phyloP scores from a whole-genome alignment of 2,113 vertebrate species.

The Oncorhynchus gorbuscha region DNA sequence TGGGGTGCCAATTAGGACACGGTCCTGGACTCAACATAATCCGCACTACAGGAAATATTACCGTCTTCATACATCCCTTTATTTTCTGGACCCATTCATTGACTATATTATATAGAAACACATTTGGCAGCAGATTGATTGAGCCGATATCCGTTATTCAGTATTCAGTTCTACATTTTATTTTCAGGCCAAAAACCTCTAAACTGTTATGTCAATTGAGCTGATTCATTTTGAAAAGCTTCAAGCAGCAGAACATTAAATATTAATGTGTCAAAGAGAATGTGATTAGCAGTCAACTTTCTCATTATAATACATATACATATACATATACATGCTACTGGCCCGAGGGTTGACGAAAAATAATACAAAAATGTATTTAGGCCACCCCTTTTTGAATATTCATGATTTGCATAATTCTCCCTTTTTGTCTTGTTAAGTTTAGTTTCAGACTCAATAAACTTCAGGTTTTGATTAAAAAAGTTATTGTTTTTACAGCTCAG shows the following conservation, averaged over 20 bases:
- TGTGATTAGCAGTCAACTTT: slow-evolving; percentile 6
- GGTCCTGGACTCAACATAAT: not conserved
- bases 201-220: not conserved
- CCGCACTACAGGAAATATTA: not conserved
- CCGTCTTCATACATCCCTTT: not conserved
- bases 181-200: slow-evolving; percentile 7
- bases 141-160: not conserved
- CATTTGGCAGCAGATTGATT: slow-evolving; percentile 1
- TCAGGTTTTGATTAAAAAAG: too few species aligned
- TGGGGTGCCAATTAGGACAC: too few species aligned
- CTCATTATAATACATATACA: not conserved
- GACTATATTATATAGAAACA: not conserved
- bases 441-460: not conserved
- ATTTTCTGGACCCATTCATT: not conserved
- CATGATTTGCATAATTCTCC: not conserved
- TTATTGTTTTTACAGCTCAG: too few species aligned
- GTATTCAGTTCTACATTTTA: slow-evolving; percentile 16
- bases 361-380: not conserved
- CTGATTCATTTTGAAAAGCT: slow-evolving; percentile 12
- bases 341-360: not conserved
- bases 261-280: slow-evolving; percentile 17
- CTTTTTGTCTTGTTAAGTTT: not conserved
- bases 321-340: not conserved
- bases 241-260: not conserved
- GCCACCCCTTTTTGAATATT: not conserved